Evolutionary conservation across 2,113 vertebrate genomes (phyloP).

Genomic region (Mormoops blainvillei): DNA sequence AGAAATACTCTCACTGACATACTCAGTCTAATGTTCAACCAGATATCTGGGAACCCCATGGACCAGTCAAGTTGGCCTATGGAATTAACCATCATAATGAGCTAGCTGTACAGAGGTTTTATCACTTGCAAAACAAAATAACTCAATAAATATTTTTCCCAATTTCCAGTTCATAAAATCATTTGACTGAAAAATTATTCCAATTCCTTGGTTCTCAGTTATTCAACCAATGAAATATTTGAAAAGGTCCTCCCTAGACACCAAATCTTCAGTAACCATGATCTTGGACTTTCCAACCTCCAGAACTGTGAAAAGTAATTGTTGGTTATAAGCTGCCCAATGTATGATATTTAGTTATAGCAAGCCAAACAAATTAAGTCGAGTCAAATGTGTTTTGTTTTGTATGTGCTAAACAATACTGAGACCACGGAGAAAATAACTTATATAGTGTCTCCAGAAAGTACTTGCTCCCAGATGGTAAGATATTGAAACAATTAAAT

Average conservation of each 20-base stretch:
- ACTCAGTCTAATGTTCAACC: too few species aligned
- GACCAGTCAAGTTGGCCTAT: background rate
- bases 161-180: background rate
- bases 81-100: background rate
- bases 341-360: too few species aligned
- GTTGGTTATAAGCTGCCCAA: background rate
- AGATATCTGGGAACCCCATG: background rate
- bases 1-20: too few species aligned
- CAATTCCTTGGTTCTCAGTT: background rate
- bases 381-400: background rate
- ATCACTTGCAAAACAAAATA: background rate
- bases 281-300: too few species aligned
- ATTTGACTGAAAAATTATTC: background rate
- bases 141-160: background rate
- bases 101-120: background rate
- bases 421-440: background rate
- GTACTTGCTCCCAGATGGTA: background rate
- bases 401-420: background rate
- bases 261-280: background rate
- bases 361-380: background rate
- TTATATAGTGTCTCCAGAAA: background rate
- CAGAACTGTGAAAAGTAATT: too few species aligned
- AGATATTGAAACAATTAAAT: background rate
- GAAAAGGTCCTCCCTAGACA: background rate
- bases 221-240: background rate